phyloP scores from a whole-genome alignment of 2,113 vertebrate genomes.

The Silurus asotus region DNA sequence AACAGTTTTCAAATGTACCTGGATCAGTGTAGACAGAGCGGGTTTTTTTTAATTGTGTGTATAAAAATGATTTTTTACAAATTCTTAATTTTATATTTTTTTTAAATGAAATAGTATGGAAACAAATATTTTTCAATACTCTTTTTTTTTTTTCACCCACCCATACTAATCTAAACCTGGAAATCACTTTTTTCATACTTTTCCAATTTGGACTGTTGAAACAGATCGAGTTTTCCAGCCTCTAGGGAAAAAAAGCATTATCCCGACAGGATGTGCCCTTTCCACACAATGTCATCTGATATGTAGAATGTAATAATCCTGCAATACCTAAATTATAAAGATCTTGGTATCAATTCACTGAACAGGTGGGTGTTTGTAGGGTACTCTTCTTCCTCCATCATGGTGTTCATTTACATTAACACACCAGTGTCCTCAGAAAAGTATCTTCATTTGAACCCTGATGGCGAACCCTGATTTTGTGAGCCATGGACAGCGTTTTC shows the following conservation, averaged over 20 bases:
- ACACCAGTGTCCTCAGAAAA: not conserved
- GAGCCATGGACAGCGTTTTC: not conserved
- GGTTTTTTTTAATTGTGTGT: too few relatives aligned
- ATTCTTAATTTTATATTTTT: too few relatives aligned
- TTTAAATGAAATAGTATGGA: too few relatives aligned
- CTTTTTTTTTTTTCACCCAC: not conserved
- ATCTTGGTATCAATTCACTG: not conserved
- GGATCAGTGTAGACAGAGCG: too few relatives aligned
- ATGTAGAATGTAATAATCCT: not conserved
- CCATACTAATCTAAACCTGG: too few relatives aligned
- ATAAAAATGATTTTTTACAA: too few relatives aligned
- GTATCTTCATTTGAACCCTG: not conserved
- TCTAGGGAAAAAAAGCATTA: not conserved
- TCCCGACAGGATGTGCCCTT: not conserved
- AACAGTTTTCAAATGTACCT: too few relatives aligned
- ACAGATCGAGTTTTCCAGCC: not conserved
- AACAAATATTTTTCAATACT: too few relatives aligned
- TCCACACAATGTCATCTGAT: not conserved
- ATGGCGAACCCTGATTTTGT: not conserved
- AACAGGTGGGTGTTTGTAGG: too few relatives aligned
- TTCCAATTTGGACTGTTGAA: not conserved
- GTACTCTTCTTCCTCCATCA: not conserved
- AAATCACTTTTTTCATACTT: too few relatives aligned
- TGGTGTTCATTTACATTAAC: not conserved
- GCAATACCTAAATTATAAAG: not conserved